phyloP scores from a whole-genome alignment of 2,113 vertebrate genomes.

The Microtus pennsylvanicus region DNA sequence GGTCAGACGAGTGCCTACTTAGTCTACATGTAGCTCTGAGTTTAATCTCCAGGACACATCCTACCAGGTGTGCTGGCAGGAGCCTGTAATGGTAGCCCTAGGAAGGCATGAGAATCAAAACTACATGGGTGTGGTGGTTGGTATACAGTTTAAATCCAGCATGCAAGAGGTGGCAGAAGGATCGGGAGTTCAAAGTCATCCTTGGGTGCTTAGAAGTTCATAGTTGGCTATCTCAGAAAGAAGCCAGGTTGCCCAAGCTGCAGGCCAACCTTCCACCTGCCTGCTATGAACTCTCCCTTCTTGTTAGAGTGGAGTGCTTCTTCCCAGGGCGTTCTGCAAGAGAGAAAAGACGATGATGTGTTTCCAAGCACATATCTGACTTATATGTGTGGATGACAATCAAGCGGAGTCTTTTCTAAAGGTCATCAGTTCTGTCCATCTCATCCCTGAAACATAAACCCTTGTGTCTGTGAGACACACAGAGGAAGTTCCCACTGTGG shows the following conservation, averaged over 20 bases:
- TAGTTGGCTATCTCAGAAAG: background rate
- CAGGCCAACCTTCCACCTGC: background rate
- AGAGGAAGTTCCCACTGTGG: background rate
- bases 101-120: no score
- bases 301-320: background rate
- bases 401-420: slow-evolving; percentile 73
- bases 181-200: background rate
- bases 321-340: background rate
- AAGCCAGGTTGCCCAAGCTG: background rate
- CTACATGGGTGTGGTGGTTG: background rate
- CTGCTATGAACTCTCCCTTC: background rate
- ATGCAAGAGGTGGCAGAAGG: background rate
- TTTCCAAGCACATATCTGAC: slow-evolving; percentile 75
- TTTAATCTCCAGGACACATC: background rate
- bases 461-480: background rate
- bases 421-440: background rate
- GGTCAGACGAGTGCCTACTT: background rate
- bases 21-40: no score
- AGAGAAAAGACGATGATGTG: slow-evolving; percentile 64
- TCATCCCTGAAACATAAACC: background rate
- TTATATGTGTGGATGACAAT: slow-evolving; percentile 48
- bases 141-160: background rate
- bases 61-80: background rate
- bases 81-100: background rate
- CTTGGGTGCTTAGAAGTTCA: background rate